These are phyloP conservation scores for Digitonthophagus gazella DNA, from an alignment of 2,888 invertebrate species.

Conservation along the genomic window DNA sequence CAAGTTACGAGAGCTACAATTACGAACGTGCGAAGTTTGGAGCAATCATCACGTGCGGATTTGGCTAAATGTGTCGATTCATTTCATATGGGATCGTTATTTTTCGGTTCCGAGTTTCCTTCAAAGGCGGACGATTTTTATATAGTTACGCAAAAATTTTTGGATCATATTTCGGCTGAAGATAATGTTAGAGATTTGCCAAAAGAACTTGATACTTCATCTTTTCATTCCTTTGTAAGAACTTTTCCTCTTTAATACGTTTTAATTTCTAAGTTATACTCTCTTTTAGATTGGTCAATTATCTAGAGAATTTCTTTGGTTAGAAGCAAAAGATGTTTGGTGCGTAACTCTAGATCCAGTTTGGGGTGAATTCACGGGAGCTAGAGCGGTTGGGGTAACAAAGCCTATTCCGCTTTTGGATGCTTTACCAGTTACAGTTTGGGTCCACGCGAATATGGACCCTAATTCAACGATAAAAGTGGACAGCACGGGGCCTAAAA, in stretches of 20 bases:
- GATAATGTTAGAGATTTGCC: constrained; percentile 53
- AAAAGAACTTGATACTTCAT: constrained; percentile 41
- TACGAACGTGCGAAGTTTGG: constrained; percentile 66
- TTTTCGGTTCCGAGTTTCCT: constrained; percentile 77
- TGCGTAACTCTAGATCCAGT: constrained; percentile 84
- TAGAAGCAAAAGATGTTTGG: constrained; percentile 86
- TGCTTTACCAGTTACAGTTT: constrained; percentile 83
- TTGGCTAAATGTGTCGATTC: constrained; percentile 77
- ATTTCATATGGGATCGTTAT: constrained; percentile 71
- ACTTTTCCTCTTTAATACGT: background rate
- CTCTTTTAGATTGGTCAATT: constrained; percentile 44
- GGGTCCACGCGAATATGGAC: constrained; percentile 63
- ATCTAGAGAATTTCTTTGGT: constrained; percentile 62
- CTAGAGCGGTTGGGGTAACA: constrained; percentile 69
- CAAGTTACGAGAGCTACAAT: constrained; percentile 75
- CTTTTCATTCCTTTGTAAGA: constrained; percentile 43
- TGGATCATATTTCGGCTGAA: constrained; percentile 62
- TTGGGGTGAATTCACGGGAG: constrained; percentile 90
- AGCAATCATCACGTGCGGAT: constrained; percentile 72
- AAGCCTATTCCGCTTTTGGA: constrained; percentile 79
- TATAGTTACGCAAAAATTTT: constrained; percentile 79
- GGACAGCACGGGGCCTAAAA: constrained; percentile 37
- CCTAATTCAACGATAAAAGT: constrained; percentile 47
- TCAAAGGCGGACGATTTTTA: constrained; percentile 67
- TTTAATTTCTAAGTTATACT: constrained; percentile 16